These are phyloP conservation scores for Phlogophora meticulosa DNA, from an alignment of 2,888 invertebrate genomes.

Conservation along the genomic window DNA sequence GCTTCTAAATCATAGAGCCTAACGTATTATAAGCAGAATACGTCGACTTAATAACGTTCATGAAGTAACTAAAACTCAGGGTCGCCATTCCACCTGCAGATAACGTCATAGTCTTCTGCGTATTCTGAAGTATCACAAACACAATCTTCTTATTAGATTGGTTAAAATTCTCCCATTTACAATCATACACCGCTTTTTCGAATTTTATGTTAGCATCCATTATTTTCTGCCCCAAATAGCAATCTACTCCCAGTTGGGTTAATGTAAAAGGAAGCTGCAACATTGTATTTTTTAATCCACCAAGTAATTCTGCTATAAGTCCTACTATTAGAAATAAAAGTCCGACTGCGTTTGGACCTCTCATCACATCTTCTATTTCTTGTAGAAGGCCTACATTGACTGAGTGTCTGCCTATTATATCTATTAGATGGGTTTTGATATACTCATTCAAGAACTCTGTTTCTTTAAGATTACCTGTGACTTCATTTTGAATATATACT, in stretches of 20 bases:
- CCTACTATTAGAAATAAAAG: conserved; percentile 72
- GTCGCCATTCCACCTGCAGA: conserved; percentile 72
- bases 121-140: conserved; percentile 69
- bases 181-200: conserved; percentile 70
- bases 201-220: conserved; percentile 71
- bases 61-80: conserved; percentile 69
- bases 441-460: conserved; percentile 68
- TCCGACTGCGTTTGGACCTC: conserved; percentile 74
- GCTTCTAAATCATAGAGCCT: conserved; percentile 56
- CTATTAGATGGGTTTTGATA: conserved; percentile 67
- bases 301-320: conserved; percentile 77
- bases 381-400: conserved; percentile 68
- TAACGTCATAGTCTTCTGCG: conserved; percentile 72
- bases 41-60: conserved; percentile 67
- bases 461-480: conserved; percentile 27
- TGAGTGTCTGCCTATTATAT: conserved; percentile 72
- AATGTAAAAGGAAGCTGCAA: conserved; percentile 76
- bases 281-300: conserved; percentile 78
- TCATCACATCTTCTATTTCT: conserved; percentile 71
- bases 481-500: conserved; percentile 18
- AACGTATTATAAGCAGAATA: conserved; percentile 75
- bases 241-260: conserved; percentile 74
- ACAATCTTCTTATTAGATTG: conserved; percentile 70
- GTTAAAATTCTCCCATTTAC: conserved; percentile 75
- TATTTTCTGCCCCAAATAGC: conserved; percentile 72